These are phyloP conservation scores for Sus cebifrons DNA, from an alignment of 2,797 vertebrate genomes.

Conservation along the genomic window DNA sequence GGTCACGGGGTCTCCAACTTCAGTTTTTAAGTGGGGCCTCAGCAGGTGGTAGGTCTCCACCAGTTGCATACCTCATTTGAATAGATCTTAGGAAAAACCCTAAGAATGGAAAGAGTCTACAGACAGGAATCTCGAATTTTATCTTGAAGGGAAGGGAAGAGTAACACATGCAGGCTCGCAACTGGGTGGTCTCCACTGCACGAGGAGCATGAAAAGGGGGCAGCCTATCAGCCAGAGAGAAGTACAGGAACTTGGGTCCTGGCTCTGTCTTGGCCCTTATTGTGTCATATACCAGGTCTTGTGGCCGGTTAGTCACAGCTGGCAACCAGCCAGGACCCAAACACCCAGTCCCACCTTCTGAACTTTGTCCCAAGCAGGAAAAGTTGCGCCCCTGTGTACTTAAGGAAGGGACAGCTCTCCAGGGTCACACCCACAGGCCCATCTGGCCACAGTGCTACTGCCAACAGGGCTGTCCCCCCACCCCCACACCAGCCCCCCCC, in stretches of 20 bases:
- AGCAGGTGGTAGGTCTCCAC: fast-evolving
- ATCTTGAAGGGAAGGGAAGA: background rate
- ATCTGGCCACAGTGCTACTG: background rate
- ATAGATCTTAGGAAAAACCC: background rate
- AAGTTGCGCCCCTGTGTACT: conserved; percentile 4
- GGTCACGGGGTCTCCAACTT: background rate
- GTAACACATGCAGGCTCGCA: background rate
- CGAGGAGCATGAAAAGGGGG: too few relatives aligned
- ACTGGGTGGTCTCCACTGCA: fast-evolving
- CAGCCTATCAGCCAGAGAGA: background rate
- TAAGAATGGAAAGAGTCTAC: background rate
- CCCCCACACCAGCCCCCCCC: background rate
- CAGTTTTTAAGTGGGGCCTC: background rate
- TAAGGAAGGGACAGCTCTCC: background rate
- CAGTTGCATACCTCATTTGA: background rate
- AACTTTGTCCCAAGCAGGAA: conserved; percentile 63
- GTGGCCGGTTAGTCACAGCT: background rate
- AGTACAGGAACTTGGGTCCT: background rate
- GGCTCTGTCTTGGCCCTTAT: background rate
- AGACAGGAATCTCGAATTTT: background rate
- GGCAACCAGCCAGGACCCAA: background rate
- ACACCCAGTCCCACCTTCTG: conserved; percentile 9
- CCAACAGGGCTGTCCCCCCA: background rate
- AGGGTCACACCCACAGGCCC: background rate
- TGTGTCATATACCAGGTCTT: background rate